Evolutionary conservation across 2,888 invertebrate genomes (phyloP).

Genomic region (Parnassius orleans): DNA sequence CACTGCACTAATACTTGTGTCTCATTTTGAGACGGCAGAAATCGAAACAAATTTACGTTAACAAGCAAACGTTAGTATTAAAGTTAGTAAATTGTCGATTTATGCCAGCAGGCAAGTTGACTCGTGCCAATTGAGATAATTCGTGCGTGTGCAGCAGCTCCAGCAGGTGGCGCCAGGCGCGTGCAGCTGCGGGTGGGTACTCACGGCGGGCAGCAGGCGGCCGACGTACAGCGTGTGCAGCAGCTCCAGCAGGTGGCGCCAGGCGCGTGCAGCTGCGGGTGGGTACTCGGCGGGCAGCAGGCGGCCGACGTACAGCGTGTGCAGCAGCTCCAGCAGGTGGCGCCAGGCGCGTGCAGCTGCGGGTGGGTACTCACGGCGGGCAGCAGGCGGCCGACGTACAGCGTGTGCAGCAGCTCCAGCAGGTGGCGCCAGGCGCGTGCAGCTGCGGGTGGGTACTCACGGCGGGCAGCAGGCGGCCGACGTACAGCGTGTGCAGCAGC

Average conservation of each 20-base stretch:
- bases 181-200: neutral
- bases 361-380: conserved; percentile 85
- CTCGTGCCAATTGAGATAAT: too few species aligned
- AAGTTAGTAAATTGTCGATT: too few species aligned
- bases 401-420: conserved; percentile 91
- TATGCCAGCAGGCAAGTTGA: too few species aligned
- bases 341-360: conserved; percentile 92
- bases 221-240: conserved; percentile 1
- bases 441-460: conserved; percentile 43
- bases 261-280: conserved; percentile 91
- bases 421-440: conserved; percentile 93
- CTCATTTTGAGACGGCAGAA: too few species aligned
- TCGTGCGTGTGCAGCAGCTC: neutral
- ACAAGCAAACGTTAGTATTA: too few species aligned
- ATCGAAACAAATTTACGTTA: too few species aligned
- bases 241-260: neutral
- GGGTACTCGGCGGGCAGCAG: conserved; percentile 86
- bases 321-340: conserved; percentile 44
- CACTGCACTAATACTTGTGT: too few species aligned
- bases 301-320: conserved; percentile 83
- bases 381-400: conserved; percentile 91
- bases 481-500: conserved; percentile 40
- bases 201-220: neutral
- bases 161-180: neutral
- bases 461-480: conserved; percentile 85